These are phyloP conservation scores for Epizoanthus fatuus DNA, from an alignment of 92 coral and sea anemone genomes.

Conservation along the genomic window DNA sequence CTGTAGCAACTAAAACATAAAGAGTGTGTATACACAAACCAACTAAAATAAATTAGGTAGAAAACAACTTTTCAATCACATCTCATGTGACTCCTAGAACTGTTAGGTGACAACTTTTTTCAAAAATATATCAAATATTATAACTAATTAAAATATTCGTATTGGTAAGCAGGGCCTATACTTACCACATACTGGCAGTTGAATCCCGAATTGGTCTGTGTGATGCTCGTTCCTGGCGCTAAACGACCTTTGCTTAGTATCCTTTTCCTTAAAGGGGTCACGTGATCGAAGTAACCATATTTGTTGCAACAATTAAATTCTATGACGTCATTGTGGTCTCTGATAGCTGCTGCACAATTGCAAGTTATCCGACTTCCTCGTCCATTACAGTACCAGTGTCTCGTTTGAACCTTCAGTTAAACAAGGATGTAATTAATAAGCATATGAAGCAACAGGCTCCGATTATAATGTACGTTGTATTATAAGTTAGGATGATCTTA, in stretches of 20 bases:
- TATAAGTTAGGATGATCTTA: too few species aligned
- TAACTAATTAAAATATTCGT: too few species aligned
- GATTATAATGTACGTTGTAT: too few species aligned
- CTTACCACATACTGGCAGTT: constrained; percentile 41
- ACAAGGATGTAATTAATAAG: too few species aligned
- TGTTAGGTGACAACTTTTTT: not conserved
- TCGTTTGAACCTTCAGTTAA: constrained; percentile 39
- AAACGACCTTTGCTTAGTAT: constrained; percentile 35
- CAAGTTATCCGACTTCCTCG: constrained; percentile 30
- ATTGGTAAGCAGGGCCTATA: not conserved
- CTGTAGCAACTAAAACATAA: too few species aligned
- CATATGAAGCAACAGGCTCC: too few species aligned
- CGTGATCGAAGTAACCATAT: constrained; percentile 18
- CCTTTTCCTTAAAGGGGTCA: constrained; percentile 30
- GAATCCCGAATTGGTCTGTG: constrained; percentile 28
- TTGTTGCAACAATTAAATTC: constrained; percentile 53
- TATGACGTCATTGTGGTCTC: constrained; percentile 56
- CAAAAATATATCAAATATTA: too few species aligned
- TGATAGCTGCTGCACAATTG: constrained; percentile 52
- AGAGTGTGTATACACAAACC: not conserved
- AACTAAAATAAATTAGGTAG: too few species aligned
- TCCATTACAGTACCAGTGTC: constrained; percentile 40
- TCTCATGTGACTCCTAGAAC: not conserved
- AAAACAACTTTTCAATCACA: too few species aligned
- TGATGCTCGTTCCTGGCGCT: constrained; percentile 27